A percentile compares a stretch with the other conserved stretches of the same genome.
phyloP scores from a whole-genome alignment of 2,797 vertebrate genomes.

The Muraenolepis orangiensis region DNA sequence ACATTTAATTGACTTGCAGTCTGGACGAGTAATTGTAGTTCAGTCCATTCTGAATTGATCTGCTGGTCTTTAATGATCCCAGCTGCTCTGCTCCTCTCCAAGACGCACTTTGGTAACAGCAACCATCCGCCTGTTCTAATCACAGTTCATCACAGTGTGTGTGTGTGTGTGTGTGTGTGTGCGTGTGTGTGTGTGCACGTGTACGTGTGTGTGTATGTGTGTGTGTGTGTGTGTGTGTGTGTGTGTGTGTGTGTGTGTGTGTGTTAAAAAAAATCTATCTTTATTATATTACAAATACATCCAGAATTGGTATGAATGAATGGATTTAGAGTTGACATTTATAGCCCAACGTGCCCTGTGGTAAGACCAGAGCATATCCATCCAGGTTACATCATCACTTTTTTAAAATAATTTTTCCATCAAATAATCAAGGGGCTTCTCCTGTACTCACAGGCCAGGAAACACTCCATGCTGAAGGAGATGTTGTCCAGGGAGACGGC shows the following conservation, averaged over 20 bases:
- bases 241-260: slow-evolving; percentile 33
- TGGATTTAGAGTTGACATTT: slow-evolving; percentile 48
- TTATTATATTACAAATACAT: slow-evolving; percentile 50
- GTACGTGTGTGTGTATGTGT: not conserved
- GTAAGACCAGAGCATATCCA: slow-evolving; percentile 38
- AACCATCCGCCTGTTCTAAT: slow-evolving; percentile 54
- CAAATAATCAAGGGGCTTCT: not conserved
- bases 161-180: not conserved
- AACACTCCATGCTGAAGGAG: slow-evolving; percentile 95
- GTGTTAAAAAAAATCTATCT: slow-evolving; percentile 50
- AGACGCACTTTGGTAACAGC: slow-evolving; percentile 36
- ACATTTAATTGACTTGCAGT: slow-evolving; percentile 23
- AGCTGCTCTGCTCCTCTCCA: slow-evolving; percentile 33
- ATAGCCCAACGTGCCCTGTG: slow-evolving; percentile 22
- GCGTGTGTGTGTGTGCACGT: slow-evolving; percentile 3
- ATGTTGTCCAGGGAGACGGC: slow-evolving; percentile 89
- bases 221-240: not conserved
- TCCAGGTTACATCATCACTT: not conserved
- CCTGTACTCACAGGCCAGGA: slow-evolving; percentile 89
- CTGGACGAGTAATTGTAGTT: slow-evolving; percentile 23
- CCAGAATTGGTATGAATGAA: slow-evolving; percentile 28
- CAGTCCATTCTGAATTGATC: slow-evolving; percentile 37
- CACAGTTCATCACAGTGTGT: slow-evolving; percentile 40
- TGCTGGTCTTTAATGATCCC: slow-evolving; percentile 40
- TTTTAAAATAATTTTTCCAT: too few relatives aligned